These are phyloP conservation scores for Rhyacophila evoluta DNA, from an alignment of 2,888 invertebrate species.

Conservation along the genomic window DNA sequence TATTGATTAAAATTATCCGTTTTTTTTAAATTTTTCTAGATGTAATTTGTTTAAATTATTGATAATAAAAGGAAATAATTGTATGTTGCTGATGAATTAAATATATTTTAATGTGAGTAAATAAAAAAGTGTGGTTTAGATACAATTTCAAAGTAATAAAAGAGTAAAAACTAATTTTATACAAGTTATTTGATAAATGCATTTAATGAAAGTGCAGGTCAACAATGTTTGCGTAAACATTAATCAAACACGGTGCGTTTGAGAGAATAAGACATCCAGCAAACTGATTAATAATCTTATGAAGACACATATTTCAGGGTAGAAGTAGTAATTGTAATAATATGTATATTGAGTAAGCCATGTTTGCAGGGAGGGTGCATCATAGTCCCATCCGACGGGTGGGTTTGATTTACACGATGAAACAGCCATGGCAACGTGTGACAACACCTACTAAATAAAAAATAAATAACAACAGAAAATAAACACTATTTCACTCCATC, in stretches of 20 bases:
- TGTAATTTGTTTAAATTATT: no score
- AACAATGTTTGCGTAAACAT: background rate
- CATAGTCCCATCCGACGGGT: constrained; percentile 22
- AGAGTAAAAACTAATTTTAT: background rate
- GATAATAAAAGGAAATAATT: no score
- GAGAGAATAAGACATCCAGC: constrained; percentile 1
- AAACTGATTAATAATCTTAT: background rate
- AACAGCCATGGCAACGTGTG: constrained; percentile 42
- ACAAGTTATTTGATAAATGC: background rate
- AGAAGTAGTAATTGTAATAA: background rate
- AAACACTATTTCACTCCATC: constrained; percentile 49
- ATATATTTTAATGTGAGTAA: no score
- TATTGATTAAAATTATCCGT: no score
- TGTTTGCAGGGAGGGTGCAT: constrained; percentile 23
- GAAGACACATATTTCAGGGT: background rate
- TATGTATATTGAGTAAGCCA: constrained; percentile 23
- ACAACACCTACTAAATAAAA: constrained; percentile 30
- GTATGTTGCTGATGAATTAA: no score
- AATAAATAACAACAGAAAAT: constrained; percentile 46
- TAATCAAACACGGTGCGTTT: background rate
- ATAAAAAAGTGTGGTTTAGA: no score
- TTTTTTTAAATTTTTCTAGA: no score
- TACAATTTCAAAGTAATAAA: background rate
- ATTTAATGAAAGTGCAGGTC: constrained; percentile 4
- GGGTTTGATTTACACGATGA: constrained; percentile 30